Evolutionary conservation across 1,140 invertebrate genomes (phyloP), one percentile per base, ranked within the genome.

Genomic region (Drosophila sturtevanti): DNA sequence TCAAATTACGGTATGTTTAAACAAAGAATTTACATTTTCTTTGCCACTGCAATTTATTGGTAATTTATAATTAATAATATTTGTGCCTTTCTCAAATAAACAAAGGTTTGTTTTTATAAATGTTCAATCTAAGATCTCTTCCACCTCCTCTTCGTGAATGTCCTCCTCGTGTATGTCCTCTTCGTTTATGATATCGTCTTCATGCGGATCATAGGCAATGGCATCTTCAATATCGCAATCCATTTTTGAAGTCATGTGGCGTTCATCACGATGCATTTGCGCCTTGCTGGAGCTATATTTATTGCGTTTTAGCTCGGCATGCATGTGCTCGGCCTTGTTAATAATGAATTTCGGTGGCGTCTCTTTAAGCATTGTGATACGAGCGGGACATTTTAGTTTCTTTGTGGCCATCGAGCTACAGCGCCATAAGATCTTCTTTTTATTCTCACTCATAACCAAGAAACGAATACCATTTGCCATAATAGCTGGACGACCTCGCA

Each of bases 371-470:
- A 92, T 92, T 21, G 89, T 92, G 5, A 92, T 92, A 6, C 91
- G 86, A 4, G 91, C 91, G 1, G 91, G 91, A 56, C 91, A 92
- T 56, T 92, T 92, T 0, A 92, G 70, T 44, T 91, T 92, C 37
- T 92, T 92, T 7, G 91, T 92, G 11, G 90, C 89, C 91, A 92
- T 92, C 2, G 84, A 92, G 18, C 90, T 91, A 65, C 91, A 92
- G n/a, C 91, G 89, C 91, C 91, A 92, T 18, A 92, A 21, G 7
- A 92, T 92, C 44, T 91, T 91, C 67, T 91, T 92, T 24, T 90
- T 90, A 68, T 91, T 92, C 66, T 92, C 90, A 63, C 91, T 92
- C 91, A 92, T 92, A 2, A 92, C 79, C 1, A 92, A 68, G 55
- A 92, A 92, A 10, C 91, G 89, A 21, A 91, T 77, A 31, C 90